Conservation (phyloP, 2,888 invertebrate species). For the Eilema caniola region DNA sequence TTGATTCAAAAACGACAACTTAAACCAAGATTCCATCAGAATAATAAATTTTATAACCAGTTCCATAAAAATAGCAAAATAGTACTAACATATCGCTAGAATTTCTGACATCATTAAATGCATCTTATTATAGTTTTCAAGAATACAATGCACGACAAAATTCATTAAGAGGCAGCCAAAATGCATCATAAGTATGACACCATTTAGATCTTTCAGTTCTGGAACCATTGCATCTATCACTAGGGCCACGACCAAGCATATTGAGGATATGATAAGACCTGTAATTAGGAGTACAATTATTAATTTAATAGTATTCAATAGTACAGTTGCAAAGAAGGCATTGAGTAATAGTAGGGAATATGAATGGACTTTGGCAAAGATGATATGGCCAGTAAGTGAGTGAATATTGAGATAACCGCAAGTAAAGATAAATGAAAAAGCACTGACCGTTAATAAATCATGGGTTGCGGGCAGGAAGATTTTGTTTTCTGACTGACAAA, state of each 20-base stretch:
- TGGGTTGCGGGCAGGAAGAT: too few species aligned
- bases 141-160: conserved; percentile 12
- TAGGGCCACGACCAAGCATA: conserved; percentile 10
- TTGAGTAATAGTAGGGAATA: too few species aligned
- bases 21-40: neutral
- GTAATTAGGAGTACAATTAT: neutral
- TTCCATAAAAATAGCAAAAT: neutral
- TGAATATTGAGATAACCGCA: too few species aligned
- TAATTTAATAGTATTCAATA: neutral
- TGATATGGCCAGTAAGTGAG: too few species aligned
- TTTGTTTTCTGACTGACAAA: too few species aligned
- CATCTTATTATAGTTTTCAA: conserved; percentile 18
- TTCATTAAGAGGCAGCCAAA: conserved; percentile 11
- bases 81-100: conserved; percentile 18
- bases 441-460: too few species aligned
- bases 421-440: too few species aligned
- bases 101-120: conserved; percentile 19
- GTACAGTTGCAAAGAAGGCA: neutral
- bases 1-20: neutral
- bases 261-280: conserved; percentile 18
- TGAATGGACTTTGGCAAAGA: too few species aligned
- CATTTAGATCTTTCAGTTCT: conserved; percentile 18
- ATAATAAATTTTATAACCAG: neutral
- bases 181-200: conserved; percentile 18
- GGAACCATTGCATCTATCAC: conserved; percentile 12